These are phyloP conservation scores for Drosophila aff. DNA, from an alignment of 1,140 invertebrate genomes.

Conservation along the genomic window DNA sequence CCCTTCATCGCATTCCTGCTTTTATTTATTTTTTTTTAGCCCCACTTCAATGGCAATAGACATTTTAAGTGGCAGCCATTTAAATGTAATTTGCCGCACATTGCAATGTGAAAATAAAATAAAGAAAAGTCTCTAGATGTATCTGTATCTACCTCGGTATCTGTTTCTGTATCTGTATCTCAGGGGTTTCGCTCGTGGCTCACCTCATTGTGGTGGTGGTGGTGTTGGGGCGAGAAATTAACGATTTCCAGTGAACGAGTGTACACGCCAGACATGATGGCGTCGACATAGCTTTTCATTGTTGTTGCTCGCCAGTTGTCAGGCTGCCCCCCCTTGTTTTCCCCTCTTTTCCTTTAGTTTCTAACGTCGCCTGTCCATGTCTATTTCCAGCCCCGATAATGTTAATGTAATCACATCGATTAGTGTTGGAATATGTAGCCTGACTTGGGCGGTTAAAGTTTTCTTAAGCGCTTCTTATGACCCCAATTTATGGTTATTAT, in stretches of 20 bases:
- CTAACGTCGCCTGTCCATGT: slow-evolving; percentile 1
- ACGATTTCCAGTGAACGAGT: slow-evolving; percentile 45
- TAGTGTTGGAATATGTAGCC: slow-evolving; percentile 23
- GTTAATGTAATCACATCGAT: slow-evolving; percentile 74
- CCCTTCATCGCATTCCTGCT: not conserved
- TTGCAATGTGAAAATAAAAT: slow-evolving; percentile 33
- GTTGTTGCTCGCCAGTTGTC: slow-evolving; percentile 31
- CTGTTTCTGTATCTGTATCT: slow-evolving; percentile 29
- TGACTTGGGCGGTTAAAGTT: slow-evolving; percentile 14
- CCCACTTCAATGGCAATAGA: slow-evolving; percentile 6
- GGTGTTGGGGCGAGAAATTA: slow-evolving; percentile 30
- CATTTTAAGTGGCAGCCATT: slow-evolving; percentile 73
- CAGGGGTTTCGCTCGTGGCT: slow-evolving; percentile 22
- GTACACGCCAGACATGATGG: slow-evolving; percentile 50
- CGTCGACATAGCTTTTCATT: slow-evolving; percentile 44
- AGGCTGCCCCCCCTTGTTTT: not conserved
- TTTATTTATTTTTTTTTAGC: not conserved
- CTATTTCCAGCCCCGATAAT: slow-evolving; percentile 41
- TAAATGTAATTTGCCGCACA: slow-evolving; percentile 69
- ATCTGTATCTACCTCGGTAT: slow-evolving; percentile 14
- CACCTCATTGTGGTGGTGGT: slow-evolving; percentile 14
- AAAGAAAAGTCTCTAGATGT: slow-evolving; percentile 27
- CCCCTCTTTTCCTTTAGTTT: slow-evolving; percentile 2
- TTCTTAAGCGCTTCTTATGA: slow-evolving; percentile 29
- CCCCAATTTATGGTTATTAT: slow-evolving; percentile 46